phyloP scores from a whole-genome alignment of 1,140 invertebrate genomes.

The Drosophila fuyamai region DNA sequence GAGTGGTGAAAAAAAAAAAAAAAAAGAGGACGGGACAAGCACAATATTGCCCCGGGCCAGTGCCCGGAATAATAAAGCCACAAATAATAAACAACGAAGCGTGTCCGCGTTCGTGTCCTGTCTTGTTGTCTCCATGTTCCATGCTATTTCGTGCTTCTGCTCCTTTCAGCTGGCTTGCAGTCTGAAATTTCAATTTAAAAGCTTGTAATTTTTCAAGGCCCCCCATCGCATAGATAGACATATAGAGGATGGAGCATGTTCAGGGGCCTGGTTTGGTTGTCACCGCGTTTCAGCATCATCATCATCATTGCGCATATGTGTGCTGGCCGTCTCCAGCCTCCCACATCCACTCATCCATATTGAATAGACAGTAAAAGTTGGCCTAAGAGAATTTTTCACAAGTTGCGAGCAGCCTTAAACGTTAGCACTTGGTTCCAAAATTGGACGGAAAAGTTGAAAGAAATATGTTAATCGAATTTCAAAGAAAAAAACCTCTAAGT shows the following conservation, averaged over 20 bases:
- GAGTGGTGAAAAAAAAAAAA: constrained; percentile 2
- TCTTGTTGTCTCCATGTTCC: constrained; percentile 24
- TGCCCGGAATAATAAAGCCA: constrained; percentile 56
- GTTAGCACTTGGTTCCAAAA: background rate
- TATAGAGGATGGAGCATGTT: background rate
- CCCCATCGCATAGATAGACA: constrained; percentile 6
- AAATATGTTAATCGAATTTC: constrained; percentile 42
- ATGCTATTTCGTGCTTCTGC: constrained; percentile 15
- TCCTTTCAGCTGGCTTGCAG: constrained; percentile 41
- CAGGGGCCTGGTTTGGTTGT: constrained; percentile 21
- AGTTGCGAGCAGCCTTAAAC: constrained; percentile 6
- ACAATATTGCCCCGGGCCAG: constrained; percentile 41
- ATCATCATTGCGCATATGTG: constrained; percentile 27
- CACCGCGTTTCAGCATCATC: constrained; percentile 21
- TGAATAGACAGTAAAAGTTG: constrained; percentile 38
- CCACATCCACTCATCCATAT: constrained; percentile 25
- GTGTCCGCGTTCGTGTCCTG: constrained; percentile 37
- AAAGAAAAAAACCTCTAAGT: background rate
- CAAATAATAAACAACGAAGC: constrained; percentile 55
- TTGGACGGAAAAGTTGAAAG: constrained; percentile 4
- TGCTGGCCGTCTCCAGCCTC: background rate
- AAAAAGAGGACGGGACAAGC: constrained; percentile 11
- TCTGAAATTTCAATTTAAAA: constrained; percentile 71
- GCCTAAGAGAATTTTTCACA: constrained; percentile 15
- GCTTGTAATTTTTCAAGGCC: constrained; percentile 63